A percentile compares a stretch with the other conserved stretches of the same genome.
Conservation (phyloP, 2,113 vertebrate genomes). For the Hystrix cristata region DNA sequence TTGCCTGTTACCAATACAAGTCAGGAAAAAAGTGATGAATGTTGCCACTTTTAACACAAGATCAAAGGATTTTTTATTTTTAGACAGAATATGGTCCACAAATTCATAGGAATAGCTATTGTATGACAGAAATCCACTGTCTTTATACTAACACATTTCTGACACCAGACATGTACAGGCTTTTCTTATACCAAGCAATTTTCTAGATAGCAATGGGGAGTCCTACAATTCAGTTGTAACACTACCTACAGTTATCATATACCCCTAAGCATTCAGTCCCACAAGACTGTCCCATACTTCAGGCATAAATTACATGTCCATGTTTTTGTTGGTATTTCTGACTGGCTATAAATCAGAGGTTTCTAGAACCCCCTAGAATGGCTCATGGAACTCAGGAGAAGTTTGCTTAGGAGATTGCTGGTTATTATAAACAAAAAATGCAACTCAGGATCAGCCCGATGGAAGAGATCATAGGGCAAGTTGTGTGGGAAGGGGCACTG, state of each 20-base stretch:
- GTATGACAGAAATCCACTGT: not conserved
- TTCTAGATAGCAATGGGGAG: not conserved
- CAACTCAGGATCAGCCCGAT: not conserved
- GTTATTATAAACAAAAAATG: not conserved
- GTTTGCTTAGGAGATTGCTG: not conserved
- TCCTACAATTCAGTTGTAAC: not conserved
- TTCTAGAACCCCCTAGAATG: not conserved
- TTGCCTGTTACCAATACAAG: not conserved
- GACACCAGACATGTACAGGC: not conserved
- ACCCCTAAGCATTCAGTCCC: not conserved
- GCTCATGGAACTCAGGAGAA: not conserved
- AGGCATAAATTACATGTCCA: not conserved
- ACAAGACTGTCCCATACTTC: not conserved
- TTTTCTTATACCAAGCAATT: not conserved
- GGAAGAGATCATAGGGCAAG: not conserved
- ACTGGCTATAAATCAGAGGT: not conserved
- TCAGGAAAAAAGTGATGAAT: constrained; percentile 42
- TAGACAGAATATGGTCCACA: constrained; percentile 22
- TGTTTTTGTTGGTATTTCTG: not conserved
- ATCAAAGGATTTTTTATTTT: constrained; percentile 43
- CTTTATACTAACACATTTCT: not conserved
- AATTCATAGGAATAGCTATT: not conserved
- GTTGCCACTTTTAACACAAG: constrained; percentile 27
- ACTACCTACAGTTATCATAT: not conserved
- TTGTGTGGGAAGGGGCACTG: not conserved